phyloP scores from a whole-genome alignment of 2,888 invertebrate genomes.

The Protodeltote pygarga region DNA sequence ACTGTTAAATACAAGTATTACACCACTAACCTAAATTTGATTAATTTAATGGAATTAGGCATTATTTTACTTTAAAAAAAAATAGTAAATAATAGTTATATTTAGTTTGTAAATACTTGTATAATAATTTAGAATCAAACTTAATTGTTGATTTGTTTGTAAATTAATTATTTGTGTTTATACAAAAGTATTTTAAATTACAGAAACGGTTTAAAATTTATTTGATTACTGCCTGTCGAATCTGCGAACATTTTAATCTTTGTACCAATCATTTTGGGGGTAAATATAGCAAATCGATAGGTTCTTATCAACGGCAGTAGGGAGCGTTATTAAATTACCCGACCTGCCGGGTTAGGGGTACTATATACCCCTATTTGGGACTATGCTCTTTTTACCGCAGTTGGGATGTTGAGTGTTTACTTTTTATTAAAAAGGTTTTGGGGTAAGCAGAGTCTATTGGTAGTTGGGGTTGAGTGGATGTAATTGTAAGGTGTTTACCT shows the following conservation, averaged over 20 bases:
- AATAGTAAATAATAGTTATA: no score
- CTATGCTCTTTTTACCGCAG: constrained; percentile 41
- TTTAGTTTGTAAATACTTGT: no score
- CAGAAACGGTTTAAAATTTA: background rate
- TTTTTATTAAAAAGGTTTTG: constrained; percentile 17
- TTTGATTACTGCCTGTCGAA: background rate
- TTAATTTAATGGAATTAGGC: no score
- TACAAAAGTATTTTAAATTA: no score
- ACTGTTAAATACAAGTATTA: no score
- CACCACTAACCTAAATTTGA: no score
- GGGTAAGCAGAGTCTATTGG: background rate
- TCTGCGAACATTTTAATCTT: constrained; percentile 46
- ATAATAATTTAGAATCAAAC: no score
- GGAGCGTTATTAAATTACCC: constrained; percentile 73
- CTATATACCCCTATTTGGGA: no score
- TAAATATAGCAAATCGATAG: constrained; percentile 76
- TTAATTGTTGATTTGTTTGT: no score
- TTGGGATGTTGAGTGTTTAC: constrained; percentile 16
- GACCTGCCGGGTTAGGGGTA: constrained; percentile 48
- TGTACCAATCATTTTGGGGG: constrained; percentile 55
- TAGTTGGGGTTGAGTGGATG: background rate
- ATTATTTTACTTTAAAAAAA: no score
- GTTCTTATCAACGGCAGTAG: constrained; percentile 63
- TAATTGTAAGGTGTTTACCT: no score
- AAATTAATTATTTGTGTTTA: no score